Base-by-base conservation (phyloP, 2,797 vertebrate species). In the Peromyscus attwateri region DNA sequence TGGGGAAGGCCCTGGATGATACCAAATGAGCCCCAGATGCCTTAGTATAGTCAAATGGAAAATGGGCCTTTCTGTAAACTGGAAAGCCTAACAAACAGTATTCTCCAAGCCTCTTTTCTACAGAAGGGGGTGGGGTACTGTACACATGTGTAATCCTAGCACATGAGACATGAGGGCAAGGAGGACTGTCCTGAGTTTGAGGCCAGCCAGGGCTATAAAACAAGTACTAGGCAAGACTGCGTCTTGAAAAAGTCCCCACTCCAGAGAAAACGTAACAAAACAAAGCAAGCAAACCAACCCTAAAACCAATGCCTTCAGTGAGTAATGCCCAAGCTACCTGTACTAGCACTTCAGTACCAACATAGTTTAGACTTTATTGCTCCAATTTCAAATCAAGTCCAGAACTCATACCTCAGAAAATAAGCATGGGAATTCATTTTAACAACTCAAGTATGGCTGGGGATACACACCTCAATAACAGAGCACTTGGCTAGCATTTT, bases 321-420 rank as follows among this genome's bases (percentile, higher is more conserved):
- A 93, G 52, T 66, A 92, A 94, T 83, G 71, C 11, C 77, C 93
- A 57, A 88, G 25, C 43, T 57, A 76, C 79, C 79, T 80, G 16
- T 52, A 93, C 23, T 94, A 87, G 71, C 25, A 34, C 6, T 37
- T 80, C 57, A 81, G 62, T 34, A 37, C 19, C 81, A 46, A 92
- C 3, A 64, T 76, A 83, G 70, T 84, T 93, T 93, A 95, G 71
- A 93, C 49, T 60, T 46, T 43, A 68, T 14, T 92, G 43, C 34
- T 96, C 9, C 1, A 19, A 85, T 84, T 81, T 79, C 71, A 66
- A 96, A 81, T 68, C 7, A 73, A 92, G 79, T 34, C 71, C 60
- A 66, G 27, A 89, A 96, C 17, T 29, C 9, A 49, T n/a, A 77
- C 88, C 91, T 81, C 17, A 31, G 29, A n/a, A 79, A 92, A 84